phyloP scores from a whole-genome alignment of 2,888 invertebrate species.

The Drosophila pseudotakahashii region DNA sequence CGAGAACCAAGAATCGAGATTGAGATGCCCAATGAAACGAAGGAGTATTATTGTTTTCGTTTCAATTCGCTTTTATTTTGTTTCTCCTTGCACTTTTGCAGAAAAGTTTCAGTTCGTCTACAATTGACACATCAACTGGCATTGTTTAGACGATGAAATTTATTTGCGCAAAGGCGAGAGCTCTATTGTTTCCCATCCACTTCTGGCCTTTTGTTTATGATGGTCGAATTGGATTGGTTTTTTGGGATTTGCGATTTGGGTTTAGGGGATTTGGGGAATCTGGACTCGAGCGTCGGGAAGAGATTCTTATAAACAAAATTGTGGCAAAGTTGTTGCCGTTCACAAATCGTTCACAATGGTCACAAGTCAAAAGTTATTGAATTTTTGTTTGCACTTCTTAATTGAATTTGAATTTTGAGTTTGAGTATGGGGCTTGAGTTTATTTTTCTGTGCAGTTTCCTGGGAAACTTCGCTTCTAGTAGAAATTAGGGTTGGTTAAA shows the following conservation, averaged over 20 bases:
- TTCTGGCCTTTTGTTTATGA: slow-evolving; percentile 29
- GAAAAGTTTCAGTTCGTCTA: slow-evolving; percentile 40
- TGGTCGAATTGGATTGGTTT: slow-evolving; percentile 19
- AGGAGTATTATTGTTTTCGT: slow-evolving; percentile 8
- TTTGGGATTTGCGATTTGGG: slow-evolving; percentile 20
- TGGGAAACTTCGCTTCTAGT: not conserved
- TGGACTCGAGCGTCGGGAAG: slow-evolving; percentile 1
- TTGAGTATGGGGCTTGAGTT: not conserved
- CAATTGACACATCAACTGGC: slow-evolving; percentile 63
- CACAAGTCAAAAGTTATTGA: slow-evolving; percentile 25
- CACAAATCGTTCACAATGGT: not conserved
- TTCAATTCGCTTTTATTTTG: too few relatives aligned
- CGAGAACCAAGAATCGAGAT: slow-evolving; percentile 22
- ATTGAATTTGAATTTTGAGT: slow-evolving; percentile 14
- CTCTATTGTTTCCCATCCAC: slow-evolving; percentile 41
- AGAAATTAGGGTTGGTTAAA: too few relatives aligned
- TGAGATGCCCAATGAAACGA: slow-evolving; percentile 47
- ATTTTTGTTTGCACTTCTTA: slow-evolving; percentile 34
- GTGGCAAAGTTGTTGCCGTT: slow-evolving; percentile 42
- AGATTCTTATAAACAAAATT: slow-evolving; percentile 56
- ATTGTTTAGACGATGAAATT: slow-evolving; percentile 67
- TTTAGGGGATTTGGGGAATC: slow-evolving; percentile 12
- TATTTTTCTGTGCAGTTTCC: not conserved
- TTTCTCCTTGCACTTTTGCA: slow-evolving; percentile 1
- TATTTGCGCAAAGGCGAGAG: slow-evolving; percentile 42